phyloP scores from a whole-genome alignment of 1,140 invertebrate genomes.

The Halotydeus destructor region DNA sequence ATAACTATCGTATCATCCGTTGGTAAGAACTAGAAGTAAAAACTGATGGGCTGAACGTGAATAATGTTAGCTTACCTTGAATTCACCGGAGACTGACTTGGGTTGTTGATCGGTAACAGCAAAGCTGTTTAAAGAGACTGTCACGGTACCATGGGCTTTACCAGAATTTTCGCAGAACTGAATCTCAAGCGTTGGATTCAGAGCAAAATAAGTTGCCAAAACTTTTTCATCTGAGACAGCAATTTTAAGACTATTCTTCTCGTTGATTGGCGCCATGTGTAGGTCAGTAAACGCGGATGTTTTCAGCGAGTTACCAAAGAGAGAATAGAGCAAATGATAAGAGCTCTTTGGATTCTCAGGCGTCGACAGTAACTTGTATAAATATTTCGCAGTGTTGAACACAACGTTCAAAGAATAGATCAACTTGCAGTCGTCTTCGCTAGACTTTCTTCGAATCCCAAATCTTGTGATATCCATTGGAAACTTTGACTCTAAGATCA shows the following conservation, averaged over 20 bases:
- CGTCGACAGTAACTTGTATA: not conserved
- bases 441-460: slow-evolving; percentile 8
- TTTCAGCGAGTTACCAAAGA: slow-evolving; percentile 29
- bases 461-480: slow-evolving; percentile 5
- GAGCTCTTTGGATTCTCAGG: not conserved
- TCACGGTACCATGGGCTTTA: slow-evolving; percentile 6
- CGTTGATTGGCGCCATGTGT: no score
- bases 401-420: slow-evolving; percentile 2
- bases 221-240: slow-evolving; percentile 22
- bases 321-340: slow-evolving; percentile 28
- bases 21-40: slow-evolving; percentile 10
- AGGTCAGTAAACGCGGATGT: slow-evolving; percentile 28
- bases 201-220: slow-evolving; percentile 24
- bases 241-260: no score
- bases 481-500: slow-evolving; percentile 9
- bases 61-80: slow-evolving; percentile 5
- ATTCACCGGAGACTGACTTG: not conserved
- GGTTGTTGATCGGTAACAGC: not conserved
- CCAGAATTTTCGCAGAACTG: not conserved
- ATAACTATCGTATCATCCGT: slow-evolving; percentile 7
- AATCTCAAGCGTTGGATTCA: slow-evolving; percentile 26
- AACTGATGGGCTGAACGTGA: not conserved
- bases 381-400: not conserved
- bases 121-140: not conserved
- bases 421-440: not conserved